phyloP scores from a whole-genome alignment of 2,888 invertebrate species.

The Microplitis deprimator region DNA sequence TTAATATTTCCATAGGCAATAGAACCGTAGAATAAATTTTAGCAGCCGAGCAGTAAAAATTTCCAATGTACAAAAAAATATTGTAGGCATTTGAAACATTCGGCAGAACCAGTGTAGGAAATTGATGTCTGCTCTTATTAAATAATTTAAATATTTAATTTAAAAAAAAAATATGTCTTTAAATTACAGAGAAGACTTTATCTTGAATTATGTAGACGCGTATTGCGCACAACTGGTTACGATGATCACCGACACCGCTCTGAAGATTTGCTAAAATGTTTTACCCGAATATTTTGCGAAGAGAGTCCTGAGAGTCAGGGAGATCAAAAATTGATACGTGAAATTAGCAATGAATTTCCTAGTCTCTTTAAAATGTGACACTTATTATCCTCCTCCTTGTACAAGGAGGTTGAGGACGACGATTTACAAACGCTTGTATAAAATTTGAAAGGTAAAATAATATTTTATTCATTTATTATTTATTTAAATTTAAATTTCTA shows the following conservation, averaged over 20 bases:
- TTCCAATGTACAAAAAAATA: no score
- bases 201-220: conserved; percentile 84
- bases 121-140: no score
- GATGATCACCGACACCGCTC: conserved; percentile 84
- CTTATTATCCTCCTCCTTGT: conserved; percentile 57
- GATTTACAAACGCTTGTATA: conserved; percentile 65
- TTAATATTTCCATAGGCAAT: no score
- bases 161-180: conserved; percentile 32
- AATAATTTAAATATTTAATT: background rate
- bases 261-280: conserved; percentile 87
- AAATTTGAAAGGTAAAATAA: conserved; percentile 20
- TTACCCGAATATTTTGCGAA: conserved; percentile 90
- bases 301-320: conserved; percentile 82
- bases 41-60: no score
- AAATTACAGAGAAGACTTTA: conserved; percentile 79
- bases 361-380: conserved; percentile 73
- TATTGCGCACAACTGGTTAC: conserved; percentile 87
- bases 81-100: no score
- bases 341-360: conserved; percentile 89
- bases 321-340: conserved; percentile 85
- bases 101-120: no score
- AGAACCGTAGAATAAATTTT: no score
- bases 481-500: no score
- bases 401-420: conserved; percentile 57
- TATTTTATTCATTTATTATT: no score